Evolutionary conservation across 2,797 vertebrate genomes (phyloP).

Genomic region (Euphonia xanthogaster): DNA sequence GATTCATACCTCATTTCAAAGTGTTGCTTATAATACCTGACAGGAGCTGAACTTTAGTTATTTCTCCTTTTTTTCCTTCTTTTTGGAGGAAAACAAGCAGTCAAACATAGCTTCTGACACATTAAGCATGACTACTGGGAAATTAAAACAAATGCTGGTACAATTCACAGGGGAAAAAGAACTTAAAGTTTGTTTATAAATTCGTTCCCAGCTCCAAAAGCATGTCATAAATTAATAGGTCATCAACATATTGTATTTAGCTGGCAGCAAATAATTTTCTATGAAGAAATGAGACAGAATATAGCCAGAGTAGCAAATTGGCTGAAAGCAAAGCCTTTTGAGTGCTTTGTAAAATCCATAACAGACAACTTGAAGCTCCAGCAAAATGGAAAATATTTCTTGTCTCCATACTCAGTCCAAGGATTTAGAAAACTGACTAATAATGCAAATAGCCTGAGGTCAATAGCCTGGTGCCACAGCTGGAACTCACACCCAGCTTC

Average conservation of each 20-base stretch:
- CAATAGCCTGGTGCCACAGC: constrained; percentile 64
- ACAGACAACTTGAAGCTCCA: background rate
- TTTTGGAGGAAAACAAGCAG: constrained; percentile 38
- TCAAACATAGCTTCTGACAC: constrained; percentile 13
- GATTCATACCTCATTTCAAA: constrained; percentile 60
- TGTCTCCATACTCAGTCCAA: background rate
- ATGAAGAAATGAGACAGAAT: background rate
- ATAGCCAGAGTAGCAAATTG: constrained; percentile 8
- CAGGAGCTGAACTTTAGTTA: constrained; percentile 13
- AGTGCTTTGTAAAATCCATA: constrained; percentile 24
- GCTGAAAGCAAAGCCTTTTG: background rate
- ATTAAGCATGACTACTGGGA: constrained; percentile 42
- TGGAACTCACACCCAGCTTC: background rate
- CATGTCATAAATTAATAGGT: constrained; percentile 52
- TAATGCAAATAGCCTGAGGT: constrained; percentile 71
- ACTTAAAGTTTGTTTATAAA: constrained; percentile 61
- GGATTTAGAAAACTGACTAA: constrained; percentile 71
- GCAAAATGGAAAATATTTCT: constrained; percentile 46
- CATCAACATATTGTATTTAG: constrained; percentile 45
- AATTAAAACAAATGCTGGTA: constrained; percentile 49
- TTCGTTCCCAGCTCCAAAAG: constrained; percentile 40
- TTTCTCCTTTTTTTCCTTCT: background rate
- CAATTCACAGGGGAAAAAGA: constrained; percentile 8
- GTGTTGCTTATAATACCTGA: constrained; percentile 49
- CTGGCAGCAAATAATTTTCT: constrained; percentile 18